Base-by-base conservation (phyloP, 2,113 vertebrate species). In the Psilopogon haemacephalus region DNA sequence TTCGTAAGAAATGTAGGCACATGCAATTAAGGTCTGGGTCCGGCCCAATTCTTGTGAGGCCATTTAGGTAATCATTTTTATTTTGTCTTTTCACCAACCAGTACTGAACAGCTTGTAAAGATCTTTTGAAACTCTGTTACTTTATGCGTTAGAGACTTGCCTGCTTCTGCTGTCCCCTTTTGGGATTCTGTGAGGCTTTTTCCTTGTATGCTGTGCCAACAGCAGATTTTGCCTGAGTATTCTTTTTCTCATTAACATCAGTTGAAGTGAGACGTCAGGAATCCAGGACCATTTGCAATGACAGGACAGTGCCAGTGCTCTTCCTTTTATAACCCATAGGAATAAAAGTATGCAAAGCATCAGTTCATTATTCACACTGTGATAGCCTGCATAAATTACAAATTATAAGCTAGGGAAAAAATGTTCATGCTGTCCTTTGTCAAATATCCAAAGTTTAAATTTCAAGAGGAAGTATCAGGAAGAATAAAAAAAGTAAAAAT, bases 161-260 rank as follows among this genome's bases (percentile, higher is more conserved):
- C 65, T 84, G 38, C 82, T 94, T 89, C 89, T 44, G 86, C 77
- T 38, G 89, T 93, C 60, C 82, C 60, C 82, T 92, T 94, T 52
- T 94, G 94, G 94, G 96, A 95, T 84, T 88, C 82, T 58, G 75
- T 33, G 69, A 89, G 91, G 88, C 87, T 95, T 94, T 93, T 92
- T 94, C 77, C 89, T 94, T 89, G 87, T 80, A 8, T 77, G 85
- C 91, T 92, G 82, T 95, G 95, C 95, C 96, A 96, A 94, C 89
- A 95, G 94, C 92, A 89, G 82, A 75, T 89, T 96, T 94, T 96
- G 85, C 89, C 89, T 4, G 84, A 88, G 94, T 72, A 69, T 93
- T 89, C 84, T 93, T 94, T 94, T 88, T 64, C 96, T 95, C 92
- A 94, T 96, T 97, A 95, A 88, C 92, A 92, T 95, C 93, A 93